phyloP scores from a whole-genome alignment of 2,797 vertebrate species.

The Lepilemur septentrionalis region DNA sequence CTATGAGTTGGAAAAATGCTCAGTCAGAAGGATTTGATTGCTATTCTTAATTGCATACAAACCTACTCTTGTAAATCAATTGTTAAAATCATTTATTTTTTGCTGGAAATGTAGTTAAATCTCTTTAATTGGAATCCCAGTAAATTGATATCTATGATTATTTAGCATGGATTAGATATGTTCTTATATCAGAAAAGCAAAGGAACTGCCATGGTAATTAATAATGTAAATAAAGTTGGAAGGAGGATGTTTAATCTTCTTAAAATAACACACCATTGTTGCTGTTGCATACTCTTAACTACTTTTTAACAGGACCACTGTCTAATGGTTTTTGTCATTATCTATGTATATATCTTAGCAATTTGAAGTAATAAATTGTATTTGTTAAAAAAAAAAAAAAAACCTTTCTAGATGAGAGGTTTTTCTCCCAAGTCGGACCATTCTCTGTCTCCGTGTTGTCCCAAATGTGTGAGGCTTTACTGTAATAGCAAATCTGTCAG shows the following conservation, averaged over 20 bases:
- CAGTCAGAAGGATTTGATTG: slow-evolving; percentile 2
- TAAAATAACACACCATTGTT: neutral
- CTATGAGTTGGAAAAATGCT: slow-evolving; percentile 28
- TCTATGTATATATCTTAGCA: neutral
- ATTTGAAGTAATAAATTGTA: neutral
- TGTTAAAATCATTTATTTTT: slow-evolving; percentile 39
- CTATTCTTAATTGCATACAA: neutral
- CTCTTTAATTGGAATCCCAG: slow-evolving; percentile 7
- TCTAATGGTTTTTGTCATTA: neutral
- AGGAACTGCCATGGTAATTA: neutral
- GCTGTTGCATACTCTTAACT: neutral
- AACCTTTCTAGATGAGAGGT: neutral
- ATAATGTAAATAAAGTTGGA: neutral
- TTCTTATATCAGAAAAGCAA: slow-evolving; percentile 6
- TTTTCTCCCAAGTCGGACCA: neutral
- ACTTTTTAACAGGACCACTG: neutral
- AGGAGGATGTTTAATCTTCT: neutral
- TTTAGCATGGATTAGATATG: neutral
- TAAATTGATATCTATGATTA: slow-evolving; percentile 7
- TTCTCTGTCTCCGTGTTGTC: neutral
- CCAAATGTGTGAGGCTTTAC: neutral
- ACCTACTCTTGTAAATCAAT: slow-evolving; percentile 8
- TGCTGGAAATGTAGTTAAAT: slow-evolving; percentile 30
- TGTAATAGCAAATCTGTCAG: neutral
- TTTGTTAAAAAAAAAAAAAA: neutral